A percentile compares a stretch with the other conserved stretches of the same genome.
Conservation (phyloP, 2,113 vertebrate species). For the Atrichornis clamosus region DNA sequence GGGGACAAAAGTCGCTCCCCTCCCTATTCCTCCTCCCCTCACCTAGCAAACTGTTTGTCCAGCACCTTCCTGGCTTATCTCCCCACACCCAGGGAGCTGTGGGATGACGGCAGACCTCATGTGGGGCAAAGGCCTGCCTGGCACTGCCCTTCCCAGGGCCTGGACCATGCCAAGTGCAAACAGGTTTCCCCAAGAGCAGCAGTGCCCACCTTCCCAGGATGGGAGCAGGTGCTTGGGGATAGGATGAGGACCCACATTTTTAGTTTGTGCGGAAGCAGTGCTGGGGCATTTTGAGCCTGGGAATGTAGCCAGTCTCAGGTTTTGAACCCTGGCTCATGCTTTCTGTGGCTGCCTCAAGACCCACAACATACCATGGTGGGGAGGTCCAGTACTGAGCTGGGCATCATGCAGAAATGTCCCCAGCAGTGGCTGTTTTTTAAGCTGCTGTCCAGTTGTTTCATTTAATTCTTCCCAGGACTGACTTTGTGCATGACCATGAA, state of each 20-base stretch:
- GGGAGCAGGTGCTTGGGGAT: background rate
- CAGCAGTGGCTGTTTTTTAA: background rate
- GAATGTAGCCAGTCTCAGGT: background rate
- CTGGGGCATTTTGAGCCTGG: background rate
- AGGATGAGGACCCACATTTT: background rate
- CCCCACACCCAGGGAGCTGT: constrained; percentile 29
- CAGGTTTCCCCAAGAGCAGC: background rate
- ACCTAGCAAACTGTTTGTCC: constrained; percentile 46
- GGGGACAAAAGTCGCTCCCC: constrained; percentile 42
- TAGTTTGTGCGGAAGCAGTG: fast-evolving
- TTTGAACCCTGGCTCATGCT: background rate
- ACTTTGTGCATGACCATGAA: background rate
- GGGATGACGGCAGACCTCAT: constrained; percentile 37
- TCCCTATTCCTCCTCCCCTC: constrained; percentile 37
- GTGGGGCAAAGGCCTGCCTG: constrained; percentile 58
- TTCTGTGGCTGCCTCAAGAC: fast-evolving
- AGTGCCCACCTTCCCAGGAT: fast-evolving
- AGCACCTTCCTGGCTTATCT: constrained; percentile 61
- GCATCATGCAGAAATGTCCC: fast-evolving
- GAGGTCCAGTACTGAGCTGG: background rate
- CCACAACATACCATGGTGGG: fast-evolving
- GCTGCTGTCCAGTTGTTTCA: background rate
- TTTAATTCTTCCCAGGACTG: background rate
- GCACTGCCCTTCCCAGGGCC: background rate
- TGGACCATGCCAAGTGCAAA: background rate